These are phyloP conservation scores for Mionectes olivaceus DNA, from an alignment of 2,797 vertebrate genomes.

Conservation along the genomic window DNA sequence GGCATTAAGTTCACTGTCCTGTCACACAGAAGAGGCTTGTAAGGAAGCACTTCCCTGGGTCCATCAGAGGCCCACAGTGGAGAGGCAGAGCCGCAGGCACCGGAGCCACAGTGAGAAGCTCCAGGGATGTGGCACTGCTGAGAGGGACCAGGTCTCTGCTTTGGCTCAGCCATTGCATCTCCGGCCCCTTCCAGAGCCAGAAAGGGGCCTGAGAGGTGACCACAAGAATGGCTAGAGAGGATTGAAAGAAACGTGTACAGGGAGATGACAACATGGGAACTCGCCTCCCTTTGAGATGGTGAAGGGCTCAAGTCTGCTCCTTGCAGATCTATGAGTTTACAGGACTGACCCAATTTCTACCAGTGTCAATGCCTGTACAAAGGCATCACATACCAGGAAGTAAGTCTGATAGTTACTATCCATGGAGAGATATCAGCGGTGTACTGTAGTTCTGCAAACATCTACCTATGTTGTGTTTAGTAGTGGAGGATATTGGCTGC, in stretches of 20 bases:
- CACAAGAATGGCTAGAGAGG: background rate
- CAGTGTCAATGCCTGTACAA: background rate
- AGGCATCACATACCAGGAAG: background rate
- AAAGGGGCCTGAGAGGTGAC: background rate
- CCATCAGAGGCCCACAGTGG: accelerated
- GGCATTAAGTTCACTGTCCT: background rate
- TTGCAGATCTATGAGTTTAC: background rate
- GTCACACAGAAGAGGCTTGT: background rate
- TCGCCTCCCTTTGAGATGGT: background rate
- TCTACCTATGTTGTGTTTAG: background rate
- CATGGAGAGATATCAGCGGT: background rate
- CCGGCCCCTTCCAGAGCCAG: background rate
- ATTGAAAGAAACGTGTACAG: background rate
- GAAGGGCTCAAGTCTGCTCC: background rate
- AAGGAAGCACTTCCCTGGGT: background rate
- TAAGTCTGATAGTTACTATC: background rate
- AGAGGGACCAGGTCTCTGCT: background rate
- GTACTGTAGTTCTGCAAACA: background rate
- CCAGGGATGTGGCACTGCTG: background rate
- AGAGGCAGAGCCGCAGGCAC: background rate
- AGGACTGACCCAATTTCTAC: background rate
- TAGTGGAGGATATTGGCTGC: background rate
- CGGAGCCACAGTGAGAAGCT: background rate
- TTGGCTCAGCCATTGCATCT: accelerated
- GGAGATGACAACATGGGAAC: background rate